phyloP scores from a whole-genome alignment of 2,888 invertebrate species.

The Agrochola litura region DNA sequence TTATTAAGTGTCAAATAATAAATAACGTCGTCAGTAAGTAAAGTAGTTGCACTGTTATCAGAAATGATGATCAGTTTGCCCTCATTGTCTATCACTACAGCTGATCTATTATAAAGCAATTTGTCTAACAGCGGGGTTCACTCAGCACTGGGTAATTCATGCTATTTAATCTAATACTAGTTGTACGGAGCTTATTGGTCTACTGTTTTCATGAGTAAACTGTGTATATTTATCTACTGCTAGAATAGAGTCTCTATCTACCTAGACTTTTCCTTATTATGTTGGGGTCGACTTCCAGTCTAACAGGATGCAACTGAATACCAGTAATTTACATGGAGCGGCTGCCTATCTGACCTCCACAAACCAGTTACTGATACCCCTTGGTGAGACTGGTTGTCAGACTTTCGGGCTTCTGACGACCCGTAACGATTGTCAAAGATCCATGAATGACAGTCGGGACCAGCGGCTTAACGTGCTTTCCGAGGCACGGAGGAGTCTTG shows the following conservation, averaged over 20 bases:
- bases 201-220: constrained; percentile 15
- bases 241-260: background rate
- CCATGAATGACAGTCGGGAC: too few relatives aligned
- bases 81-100: constrained; percentile 50
- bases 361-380: too few relatives aligned
- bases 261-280: too few relatives aligned
- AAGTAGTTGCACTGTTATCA: constrained; percentile 33
- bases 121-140: constrained; percentile 67
- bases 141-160: constrained; percentile 45
- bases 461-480: too few relatives aligned
- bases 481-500: too few relatives aligned
- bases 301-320: too few relatives aligned
- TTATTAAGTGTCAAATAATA: constrained; percentile 8
- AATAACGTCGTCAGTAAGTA: constrained; percentile 38
- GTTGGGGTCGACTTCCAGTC: too few relatives aligned
- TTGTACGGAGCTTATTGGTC: constrained; percentile 17
- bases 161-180: constrained; percentile 27
- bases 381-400: too few relatives aligned
- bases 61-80: constrained; percentile 43
- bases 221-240: background rate
- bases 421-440: too few relatives aligned
- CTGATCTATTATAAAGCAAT: constrained; percentile 69
- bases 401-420: too few relatives aligned
- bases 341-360: too few relatives aligned
- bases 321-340: too few relatives aligned